Base-by-base conservation (phyloP, 2,888 invertebrate species). In the Urechis unicinctus region DNA sequence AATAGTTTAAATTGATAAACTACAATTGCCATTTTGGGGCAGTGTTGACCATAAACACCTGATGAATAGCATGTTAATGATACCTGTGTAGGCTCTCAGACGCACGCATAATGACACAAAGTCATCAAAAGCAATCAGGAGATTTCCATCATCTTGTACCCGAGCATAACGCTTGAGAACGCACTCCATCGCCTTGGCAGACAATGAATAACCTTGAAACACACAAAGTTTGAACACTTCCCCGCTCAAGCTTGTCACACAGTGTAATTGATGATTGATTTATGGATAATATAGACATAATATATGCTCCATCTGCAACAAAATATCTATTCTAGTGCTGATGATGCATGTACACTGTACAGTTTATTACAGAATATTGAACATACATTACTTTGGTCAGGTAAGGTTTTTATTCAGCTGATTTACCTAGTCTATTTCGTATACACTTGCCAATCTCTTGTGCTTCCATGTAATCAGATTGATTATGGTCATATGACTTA, bases 71-170 rank as follows among this genome's bases (percentile, higher is more conserved):
- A n/a, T n/a, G n/a, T n/a, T n/a, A n/a, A n/a, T n/a, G n/a, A 50
- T 58, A 71, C 73, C 73, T 66, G 73, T 73, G 50, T 70, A 72
- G 9, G 71, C 69, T 3, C 72, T 59, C 17, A 71, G 58, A 51
- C 68, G 56, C 17, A 72, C 72, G 53, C 63, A 68, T 2, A 68
- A 51, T 13, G 69, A 57, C 2, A 70, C 69, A 58, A 71, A 72
- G 53, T 73, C 74, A 59, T 72, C 73, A 62, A 74, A 71, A 17
- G 74, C 71, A 26, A 73, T 64, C n/a, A 74, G 59, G 43, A 68
- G 63, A 25, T 58, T 55, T 3, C 66, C 62, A 36, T 61, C 56
- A 9, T 61, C 57, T 6, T 68, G 56, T 13, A 65, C 71, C 43
- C 68, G 56, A 0, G 73, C 72, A 55, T 72, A 74, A 13, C 74